Evolutionary conservation across 1,140 invertebrate species (phyloP).

Genomic region (Heliconius hermathena): DNA sequence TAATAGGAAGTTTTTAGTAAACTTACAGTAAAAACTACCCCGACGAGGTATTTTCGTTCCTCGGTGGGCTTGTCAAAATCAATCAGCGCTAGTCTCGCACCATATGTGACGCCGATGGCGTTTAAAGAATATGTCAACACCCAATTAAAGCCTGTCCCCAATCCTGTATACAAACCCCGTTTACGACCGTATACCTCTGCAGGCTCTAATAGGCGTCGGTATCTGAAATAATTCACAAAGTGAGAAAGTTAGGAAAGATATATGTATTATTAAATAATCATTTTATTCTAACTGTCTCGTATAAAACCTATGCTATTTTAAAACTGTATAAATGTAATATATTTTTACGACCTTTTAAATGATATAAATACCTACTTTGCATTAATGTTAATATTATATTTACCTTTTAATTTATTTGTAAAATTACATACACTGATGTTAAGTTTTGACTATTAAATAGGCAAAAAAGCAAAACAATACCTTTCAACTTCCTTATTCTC

Average conservation of each 20-base stretch:
- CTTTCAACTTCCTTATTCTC: slow-evolving; percentile 88
- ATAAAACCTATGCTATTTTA: neutral
- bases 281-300: neutral
- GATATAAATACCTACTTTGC: too few relatives aligned
- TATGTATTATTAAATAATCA: neutral
- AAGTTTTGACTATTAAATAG: too few relatives aligned
- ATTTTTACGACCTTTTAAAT: too few relatives aligned
- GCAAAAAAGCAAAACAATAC: slow-evolving; percentile 52
- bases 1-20: neutral
- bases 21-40: slow-evolving; percentile 86
- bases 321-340: too few relatives aligned
- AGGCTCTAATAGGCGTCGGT: slow-evolving; percentile 83
- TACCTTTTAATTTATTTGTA: too few relatives aligned
- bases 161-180: slow-evolving; percentile 85
- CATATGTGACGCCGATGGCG: slow-evolving; percentile 92
- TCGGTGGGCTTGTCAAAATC: slow-evolving; percentile 79
- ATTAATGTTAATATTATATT: too few relatives aligned
- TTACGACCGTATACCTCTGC: slow-evolving; percentile 86
- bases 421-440: too few relatives aligned
- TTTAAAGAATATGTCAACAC: slow-evolving; percentile 89
- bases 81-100: slow-evolving; percentile 86
- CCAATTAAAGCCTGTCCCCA: slow-evolving; percentile 88
- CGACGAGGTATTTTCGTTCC: slow-evolving; percentile 84
- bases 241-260: neutral
- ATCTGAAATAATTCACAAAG: slow-evolving; percentile 66